phyloP scores from a whole-genome alignment of 2,888 invertebrate genomes.

The Parelbella ahira region DNA sequence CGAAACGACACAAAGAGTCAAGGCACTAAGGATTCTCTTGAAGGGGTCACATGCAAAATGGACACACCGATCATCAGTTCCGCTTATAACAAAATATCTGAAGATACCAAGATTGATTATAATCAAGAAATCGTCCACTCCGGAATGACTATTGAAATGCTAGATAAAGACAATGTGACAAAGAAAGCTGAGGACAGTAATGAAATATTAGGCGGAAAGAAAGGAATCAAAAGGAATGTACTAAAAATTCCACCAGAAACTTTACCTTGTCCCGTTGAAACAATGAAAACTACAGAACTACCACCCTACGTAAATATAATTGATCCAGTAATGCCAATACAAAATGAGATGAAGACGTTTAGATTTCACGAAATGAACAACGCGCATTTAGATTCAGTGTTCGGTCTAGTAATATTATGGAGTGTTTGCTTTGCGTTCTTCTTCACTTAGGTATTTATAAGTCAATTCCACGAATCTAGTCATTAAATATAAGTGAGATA shows the following conservation, averaged over 20 bases:
- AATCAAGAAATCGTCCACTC: slow-evolving; percentile 61
- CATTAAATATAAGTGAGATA: slow-evolving; percentile 52
- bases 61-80: slow-evolving; percentile 75
- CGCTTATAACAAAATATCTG: slow-evolving; percentile 67
- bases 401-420: slow-evolving; percentile 44
- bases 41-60: slow-evolving; percentile 86
- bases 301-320: slow-evolving; percentile 48
- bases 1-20: slow-evolving; percentile 87
- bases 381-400: slow-evolving; percentile 34
- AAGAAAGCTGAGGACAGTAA: slow-evolving; percentile 37
- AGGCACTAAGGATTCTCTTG: slow-evolving; percentile 84
- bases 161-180: slow-evolving; percentile 57
- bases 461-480: slow-evolving; percentile 46
- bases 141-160: slow-evolving; percentile 57
- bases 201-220: slow-evolving; percentile 37
- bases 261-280: slow-evolving; percentile 64
- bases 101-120: slow-evolving; percentile 54
- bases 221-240: slow-evolving; percentile 59
- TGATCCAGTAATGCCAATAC: slow-evolving; percentile 67
- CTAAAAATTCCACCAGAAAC: slow-evolving; percentile 64
- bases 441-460: slow-evolving; percentile 51
- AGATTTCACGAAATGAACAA: slow-evolving; percentile 62
- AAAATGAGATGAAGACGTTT: slow-evolving; percentile 74
- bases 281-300: slow-evolving; percentile 56
- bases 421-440: slow-evolving; percentile 57